Evolutionary conservation across 37 sponge, comb jelly and placozoan genomes (phyloP).

Genomic region (Geodia barretti): DNA sequence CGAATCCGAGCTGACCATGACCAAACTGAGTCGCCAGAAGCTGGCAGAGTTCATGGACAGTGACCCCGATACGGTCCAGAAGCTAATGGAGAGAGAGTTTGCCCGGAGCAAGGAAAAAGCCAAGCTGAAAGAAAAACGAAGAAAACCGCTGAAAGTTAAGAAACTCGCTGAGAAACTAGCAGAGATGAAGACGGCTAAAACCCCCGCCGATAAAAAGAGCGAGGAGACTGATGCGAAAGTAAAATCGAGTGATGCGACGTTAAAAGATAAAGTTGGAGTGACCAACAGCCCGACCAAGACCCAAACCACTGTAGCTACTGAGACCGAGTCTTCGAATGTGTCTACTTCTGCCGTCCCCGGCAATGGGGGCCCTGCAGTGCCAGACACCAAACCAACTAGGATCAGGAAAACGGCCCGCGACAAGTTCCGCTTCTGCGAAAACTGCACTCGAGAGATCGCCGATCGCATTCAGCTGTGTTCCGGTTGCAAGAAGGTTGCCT

Average conservation of each 20-base stretch:
- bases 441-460: slow-evolving; percentile 26
- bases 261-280: neutral
- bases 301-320: neutral
- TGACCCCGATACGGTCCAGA: neutral
- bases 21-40: neutral
- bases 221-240: neutral
- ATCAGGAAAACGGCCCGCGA: slow-evolving; percentile 31
- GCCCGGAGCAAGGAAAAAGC: neutral
- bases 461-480: slow-evolving; percentile 49
- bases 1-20: neutral
- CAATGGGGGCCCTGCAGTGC: neutral
- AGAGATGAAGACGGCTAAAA: neutral
- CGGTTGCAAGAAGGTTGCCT: slow-evolving; percentile 64
- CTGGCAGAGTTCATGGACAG: neutral
- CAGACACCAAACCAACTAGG: neutral
- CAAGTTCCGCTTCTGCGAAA: slow-evolving; percentile 53
- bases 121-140: slow-evolving; percentile 1
- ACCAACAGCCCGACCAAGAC: neutral
- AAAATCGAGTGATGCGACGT: neutral
- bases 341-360: neutral
- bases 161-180: neutral
- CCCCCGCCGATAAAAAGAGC: too few relatives aligned
- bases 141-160: slow-evolving; percentile 8
- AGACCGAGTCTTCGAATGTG: neutral
- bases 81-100: neutral